Evolutionary conservation across 2,888 invertebrate genomes (phyloP).

Genomic region (Hirtodrosophila confusa): DNA sequence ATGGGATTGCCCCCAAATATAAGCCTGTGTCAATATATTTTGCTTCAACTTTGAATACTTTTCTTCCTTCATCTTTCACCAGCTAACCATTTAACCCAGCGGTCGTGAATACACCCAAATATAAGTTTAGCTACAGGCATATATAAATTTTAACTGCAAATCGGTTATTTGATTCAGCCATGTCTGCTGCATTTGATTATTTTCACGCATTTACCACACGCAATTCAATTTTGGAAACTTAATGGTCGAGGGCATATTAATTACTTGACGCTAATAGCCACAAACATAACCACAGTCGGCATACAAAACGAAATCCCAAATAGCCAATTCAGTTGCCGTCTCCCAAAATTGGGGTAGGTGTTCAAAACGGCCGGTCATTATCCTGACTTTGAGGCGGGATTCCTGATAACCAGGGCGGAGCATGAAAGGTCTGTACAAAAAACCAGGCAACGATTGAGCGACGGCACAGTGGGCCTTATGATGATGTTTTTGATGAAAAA

Average conservation of each 20-base stretch:
- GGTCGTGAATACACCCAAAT: not conserved
- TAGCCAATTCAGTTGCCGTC: conserved; percentile 32
- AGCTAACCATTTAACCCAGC: too few relatives aligned
- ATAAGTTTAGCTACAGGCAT: too few relatives aligned
- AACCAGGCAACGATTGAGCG: conserved; percentile 29
- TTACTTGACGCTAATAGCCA: conserved; percentile 56
- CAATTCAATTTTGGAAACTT: conserved; percentile 33
- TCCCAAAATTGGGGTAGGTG: conserved; percentile 37
- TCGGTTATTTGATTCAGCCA: not conserved
- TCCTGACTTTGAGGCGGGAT: conserved; percentile 19
- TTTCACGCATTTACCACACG: conserved; percentile 27
- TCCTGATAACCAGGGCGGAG: conserved; percentile 22
- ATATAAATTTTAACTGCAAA: conserved; percentile 22
- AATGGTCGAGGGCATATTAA: conserved; percentile 42
- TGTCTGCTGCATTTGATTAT: conserved; percentile 18
- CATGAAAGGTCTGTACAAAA: conserved; percentile 15
- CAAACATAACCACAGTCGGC: conserved; percentile 50
- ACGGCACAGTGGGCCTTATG: not conserved
- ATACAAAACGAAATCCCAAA: conserved; percentile 34
- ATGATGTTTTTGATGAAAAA: too few relatives aligned
- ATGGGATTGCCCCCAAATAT: too few relatives aligned
- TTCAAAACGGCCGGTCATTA: conserved; percentile 45
- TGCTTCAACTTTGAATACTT: too few relatives aligned
- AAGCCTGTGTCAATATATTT: too few relatives aligned
- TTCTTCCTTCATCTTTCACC: too few relatives aligned